These are phyloP conservation scores for Ptychoptera contaminata DNA, from an alignment of 2,888 invertebrate genomes.

Conservation along the genomic window DNA sequence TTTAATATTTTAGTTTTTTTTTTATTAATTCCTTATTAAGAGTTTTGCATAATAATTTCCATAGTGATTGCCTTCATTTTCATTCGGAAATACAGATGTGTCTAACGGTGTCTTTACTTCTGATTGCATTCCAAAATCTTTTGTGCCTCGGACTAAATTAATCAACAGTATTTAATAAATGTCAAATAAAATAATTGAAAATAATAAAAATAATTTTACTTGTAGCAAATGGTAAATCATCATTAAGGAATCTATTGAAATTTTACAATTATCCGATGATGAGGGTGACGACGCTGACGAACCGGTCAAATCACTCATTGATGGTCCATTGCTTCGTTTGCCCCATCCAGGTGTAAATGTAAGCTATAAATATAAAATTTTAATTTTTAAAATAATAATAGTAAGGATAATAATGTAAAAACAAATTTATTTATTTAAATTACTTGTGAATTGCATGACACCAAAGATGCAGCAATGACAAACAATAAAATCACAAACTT, in stretches of 20 bases:
- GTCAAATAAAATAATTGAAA: constrained; percentile 1
- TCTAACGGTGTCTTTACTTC: constrained; percentile 2
- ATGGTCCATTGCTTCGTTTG: constrained; percentile 10
- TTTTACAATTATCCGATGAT: constrained; percentile 19
- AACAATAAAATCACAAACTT: too few relatives aligned
- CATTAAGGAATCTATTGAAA: constrained; percentile 25
- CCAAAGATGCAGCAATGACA: too few relatives aligned
- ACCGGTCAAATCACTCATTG: constrained; percentile 3
- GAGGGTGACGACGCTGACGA: constrained; percentile 5
- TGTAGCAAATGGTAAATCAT: constrained; percentile 27
- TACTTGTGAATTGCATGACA: too few relatives aligned
- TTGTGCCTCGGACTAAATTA: constrained; percentile 12
- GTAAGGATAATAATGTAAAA: too few relatives aligned
- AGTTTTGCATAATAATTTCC: too few relatives aligned
- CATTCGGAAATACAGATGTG: too few relatives aligned
- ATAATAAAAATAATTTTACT: too few relatives aligned
- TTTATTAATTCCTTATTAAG: too few relatives aligned
- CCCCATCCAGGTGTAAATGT: constrained; percentile 16
- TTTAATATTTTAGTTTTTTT: too few relatives aligned
- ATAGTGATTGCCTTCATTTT: too few relatives aligned
- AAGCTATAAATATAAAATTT: constrained; percentile 6
- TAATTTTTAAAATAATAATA: too few relatives aligned
- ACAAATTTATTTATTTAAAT: too few relatives aligned
- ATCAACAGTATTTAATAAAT: not conserved
- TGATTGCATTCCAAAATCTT: constrained; percentile 13